A percentile compares a stretch with the other conserved stretches of the same genome.
Evolutionary conservation across 2,888 invertebrate genomes (phyloP).

Genomic region (Halictus ligatus): DNA sequence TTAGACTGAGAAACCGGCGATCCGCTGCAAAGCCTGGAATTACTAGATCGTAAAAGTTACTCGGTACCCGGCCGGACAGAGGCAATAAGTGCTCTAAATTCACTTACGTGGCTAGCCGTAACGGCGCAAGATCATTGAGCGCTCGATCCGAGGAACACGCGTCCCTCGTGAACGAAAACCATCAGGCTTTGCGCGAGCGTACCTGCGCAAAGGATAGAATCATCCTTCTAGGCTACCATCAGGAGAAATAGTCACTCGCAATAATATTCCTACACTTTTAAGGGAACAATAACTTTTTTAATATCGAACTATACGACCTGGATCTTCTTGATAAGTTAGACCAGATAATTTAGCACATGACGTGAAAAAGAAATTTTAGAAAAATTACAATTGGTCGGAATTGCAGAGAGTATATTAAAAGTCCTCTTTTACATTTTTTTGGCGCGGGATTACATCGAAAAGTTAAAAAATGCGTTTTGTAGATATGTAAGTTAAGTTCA

Average conservation of each 20-base stretch:
- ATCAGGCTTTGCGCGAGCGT: neutral
- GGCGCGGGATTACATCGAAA: too few relatives aligned
- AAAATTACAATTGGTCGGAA: too few relatives aligned
- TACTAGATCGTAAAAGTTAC: conserved; percentile 67
- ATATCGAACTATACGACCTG: too few relatives aligned
- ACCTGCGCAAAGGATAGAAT: neutral
- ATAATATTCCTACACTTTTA: too few relatives aligned
- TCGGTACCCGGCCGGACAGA: conserved; percentile 12
- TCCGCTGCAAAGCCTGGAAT: conserved; percentile 48
- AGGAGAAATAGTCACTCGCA: neutral
- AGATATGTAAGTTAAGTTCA: too few relatives aligned
- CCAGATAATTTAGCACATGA: too few relatives aligned
- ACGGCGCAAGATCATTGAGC: conserved; percentile 12
- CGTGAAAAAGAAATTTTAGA: too few relatives aligned
- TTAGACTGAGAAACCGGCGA: conserved; percentile 55
- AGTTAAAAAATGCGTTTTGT: too few relatives aligned
- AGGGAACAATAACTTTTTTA: too few relatives aligned
- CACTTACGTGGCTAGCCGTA: conserved; percentile 30
- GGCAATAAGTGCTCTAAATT: conserved; percentile 46
- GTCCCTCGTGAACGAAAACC: conserved; percentile 4
- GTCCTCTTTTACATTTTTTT: too few relatives aligned
- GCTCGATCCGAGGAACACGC: conserved; percentile 2
- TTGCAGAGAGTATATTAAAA: too few relatives aligned
- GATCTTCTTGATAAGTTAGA: too few relatives aligned
- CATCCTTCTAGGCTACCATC: neutral